phyloP scores from a whole-genome alignment of 2,888 invertebrate genomes.

The Sipha maydis region DNA sequence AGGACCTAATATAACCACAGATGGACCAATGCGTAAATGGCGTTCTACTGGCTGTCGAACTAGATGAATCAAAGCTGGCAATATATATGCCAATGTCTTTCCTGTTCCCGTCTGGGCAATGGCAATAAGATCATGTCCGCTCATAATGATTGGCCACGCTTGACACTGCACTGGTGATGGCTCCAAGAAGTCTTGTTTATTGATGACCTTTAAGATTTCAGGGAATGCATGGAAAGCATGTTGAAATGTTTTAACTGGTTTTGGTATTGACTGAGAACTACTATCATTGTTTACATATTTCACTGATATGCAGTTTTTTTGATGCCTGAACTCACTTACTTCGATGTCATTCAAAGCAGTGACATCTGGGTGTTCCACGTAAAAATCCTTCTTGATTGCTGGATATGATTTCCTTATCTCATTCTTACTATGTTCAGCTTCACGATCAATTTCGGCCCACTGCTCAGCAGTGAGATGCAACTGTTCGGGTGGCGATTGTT shows the following conservation, averaged over 20 bases:
- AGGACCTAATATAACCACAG: conserved; percentile 88
- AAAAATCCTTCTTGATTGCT: conserved; percentile 83
- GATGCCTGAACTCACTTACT: conserved; percentile 70
- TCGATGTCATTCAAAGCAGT: conserved; percentile 74
- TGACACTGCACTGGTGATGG: conserved; percentile 94
- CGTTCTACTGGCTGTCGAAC: conserved; percentile 82
- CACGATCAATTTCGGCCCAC: background rate
- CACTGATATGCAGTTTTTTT: background rate
- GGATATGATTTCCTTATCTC: conserved; percentile 76
- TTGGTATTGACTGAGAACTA: conserved; percentile 71
- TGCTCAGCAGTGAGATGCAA: background rate
- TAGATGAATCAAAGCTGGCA: conserved; percentile 94
- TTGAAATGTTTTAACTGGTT: conserved; percentile 83
- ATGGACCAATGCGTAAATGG: conserved; percentile 80
- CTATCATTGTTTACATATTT: conserved; percentile 62
- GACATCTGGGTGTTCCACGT: conserved; percentile 80
- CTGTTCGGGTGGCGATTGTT: background rate
- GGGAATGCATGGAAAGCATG: conserved; percentile 78
- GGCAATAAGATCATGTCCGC: conserved; percentile 93
- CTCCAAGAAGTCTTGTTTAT: conserved; percentile 80
- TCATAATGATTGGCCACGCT: conserved; percentile 92
- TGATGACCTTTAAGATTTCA: conserved; percentile 83
- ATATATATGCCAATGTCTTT: conserved; percentile 92
- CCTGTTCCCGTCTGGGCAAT: conserved; percentile 94
- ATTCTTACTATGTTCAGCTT: conserved; percentile 66